Percentiles rank a stretch among this genome's conserved stretches.
Evolutionary conservation across 2,113 vertebrate species (phyloP).

Genomic region (Tringa solitaria): DNA sequence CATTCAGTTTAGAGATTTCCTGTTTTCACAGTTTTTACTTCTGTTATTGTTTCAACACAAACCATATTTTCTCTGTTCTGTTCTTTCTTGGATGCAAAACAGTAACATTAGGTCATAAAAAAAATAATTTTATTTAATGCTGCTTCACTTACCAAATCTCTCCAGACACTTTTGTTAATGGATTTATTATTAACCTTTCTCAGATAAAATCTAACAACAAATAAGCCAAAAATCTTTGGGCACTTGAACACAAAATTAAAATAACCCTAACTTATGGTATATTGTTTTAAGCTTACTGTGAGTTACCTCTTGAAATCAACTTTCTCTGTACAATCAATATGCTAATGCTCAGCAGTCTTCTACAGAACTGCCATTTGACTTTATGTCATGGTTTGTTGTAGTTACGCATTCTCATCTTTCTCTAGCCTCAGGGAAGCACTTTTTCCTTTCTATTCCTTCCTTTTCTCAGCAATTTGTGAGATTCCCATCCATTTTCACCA

Average conservation of each 20-base stretch:
- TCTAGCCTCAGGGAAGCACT: neutral
- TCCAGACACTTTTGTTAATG: neutral
- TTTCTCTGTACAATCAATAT: neutral
- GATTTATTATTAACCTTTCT: conserved; percentile 12
- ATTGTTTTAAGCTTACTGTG: neutral
- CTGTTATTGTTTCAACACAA: neutral
- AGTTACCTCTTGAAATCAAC: neutral
- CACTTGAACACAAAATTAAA: neutral
- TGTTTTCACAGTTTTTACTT: neutral
- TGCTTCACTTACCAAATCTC: neutral
- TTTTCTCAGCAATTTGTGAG: neutral
- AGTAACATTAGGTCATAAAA: neutral
- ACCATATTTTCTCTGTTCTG: neutral
- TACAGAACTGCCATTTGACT: neutral
- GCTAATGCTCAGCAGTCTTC: neutral
- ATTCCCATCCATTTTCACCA: neutral
- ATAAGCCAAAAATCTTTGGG: neutral
- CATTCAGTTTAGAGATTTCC: neutral
- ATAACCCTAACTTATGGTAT: neutral
- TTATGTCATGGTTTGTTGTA: neutral
- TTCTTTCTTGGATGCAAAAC: neutral
- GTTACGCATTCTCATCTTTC: neutral
- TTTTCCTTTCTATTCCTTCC: neutral
- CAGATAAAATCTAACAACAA: neutral
- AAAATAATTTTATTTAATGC: neutral